Conservation (phyloP, 2,113 vertebrate genomes). For the Pholis gunnellus region DNA sequence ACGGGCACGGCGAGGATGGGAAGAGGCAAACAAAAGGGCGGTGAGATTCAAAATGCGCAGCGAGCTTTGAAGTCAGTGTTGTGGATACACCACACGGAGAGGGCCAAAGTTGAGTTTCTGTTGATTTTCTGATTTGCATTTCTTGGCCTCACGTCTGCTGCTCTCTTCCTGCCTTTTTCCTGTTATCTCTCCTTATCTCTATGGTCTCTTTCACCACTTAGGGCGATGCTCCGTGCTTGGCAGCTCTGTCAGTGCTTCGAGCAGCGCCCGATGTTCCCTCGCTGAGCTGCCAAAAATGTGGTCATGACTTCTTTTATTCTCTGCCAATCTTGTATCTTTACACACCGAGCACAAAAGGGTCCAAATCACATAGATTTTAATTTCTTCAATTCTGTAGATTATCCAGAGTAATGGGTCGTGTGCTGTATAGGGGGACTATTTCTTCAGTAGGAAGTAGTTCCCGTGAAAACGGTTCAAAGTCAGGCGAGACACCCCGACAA, state of each 20-base stretch:
- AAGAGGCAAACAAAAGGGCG: slow-evolving; percentile 23
- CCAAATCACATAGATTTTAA: neutral
- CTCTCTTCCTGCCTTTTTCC: slow-evolving; percentile 11
- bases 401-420: neutral
- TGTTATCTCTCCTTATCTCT: slow-evolving; percentile 44
- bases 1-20: slow-evolving; percentile 39
- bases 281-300: slow-evolving; percentile 24
- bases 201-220: slow-evolving; percentile 27
- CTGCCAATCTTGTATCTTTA: neutral
- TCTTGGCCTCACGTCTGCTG: neutral
- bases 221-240: slow-evolving; percentile 25
- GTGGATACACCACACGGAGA: slow-evolving; percentile 18
- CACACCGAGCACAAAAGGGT: neutral
- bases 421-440: neutral
- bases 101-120: slow-evolving; percentile 3
- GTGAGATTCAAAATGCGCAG: slow-evolving; percentile 15
- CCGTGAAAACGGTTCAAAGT: slow-evolving; percentile 1
- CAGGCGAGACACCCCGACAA: neutral
- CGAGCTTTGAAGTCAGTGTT: slow-evolving; percentile 45
- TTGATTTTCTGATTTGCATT: slow-evolving; percentile 27
- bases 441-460: neutral
- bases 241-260: slow-evolving; percentile 8
- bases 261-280: neutral
- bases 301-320: neutral
- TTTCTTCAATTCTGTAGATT: neutral